phyloP scores from a whole-genome alignment of 2,888 invertebrate species.

The Rhorus exstirpatorius region DNA sequence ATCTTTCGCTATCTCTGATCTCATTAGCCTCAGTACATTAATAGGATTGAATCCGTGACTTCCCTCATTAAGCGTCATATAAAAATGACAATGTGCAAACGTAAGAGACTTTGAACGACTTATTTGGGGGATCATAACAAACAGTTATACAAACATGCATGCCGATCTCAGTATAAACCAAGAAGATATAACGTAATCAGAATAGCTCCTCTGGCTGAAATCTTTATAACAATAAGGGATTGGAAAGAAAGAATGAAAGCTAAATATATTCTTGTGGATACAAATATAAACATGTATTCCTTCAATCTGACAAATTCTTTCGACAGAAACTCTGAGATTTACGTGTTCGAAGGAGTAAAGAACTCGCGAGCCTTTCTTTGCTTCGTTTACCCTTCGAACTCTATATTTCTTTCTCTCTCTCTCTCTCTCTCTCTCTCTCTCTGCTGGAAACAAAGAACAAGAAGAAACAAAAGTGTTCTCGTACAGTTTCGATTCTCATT shows the following conservation, averaged over 20 bases:
- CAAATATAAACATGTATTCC: conserved; percentile 7
- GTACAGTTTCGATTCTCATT: conserved; percentile 42
- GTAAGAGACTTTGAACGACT: too few species aligned
- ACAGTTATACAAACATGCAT: too few species aligned
- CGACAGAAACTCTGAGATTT: conserved; percentile 28
- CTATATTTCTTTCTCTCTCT: not conserved
- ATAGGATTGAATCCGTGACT: too few species aligned
- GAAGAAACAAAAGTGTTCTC: conserved; percentile 1
- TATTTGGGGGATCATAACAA: too few species aligned
- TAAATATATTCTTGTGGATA: not conserved
- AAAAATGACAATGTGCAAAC: too few species aligned
- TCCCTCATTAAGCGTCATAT: too few species aligned
- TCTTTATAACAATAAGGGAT: not conserved
- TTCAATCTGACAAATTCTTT: conserved; percentile 45
- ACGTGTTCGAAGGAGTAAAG: conserved; percentile 28
- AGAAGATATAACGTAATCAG: too few species aligned
- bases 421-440: conserved; percentile 8
- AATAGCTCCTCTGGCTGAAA: not conserved
- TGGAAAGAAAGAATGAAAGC: not conserved
- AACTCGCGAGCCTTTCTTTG: conserved; percentile 59
- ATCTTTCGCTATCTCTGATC: too few species aligned
- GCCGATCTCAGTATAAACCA: too few species aligned
- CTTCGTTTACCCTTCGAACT: conserved; percentile 62
- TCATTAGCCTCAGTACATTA: too few species aligned
- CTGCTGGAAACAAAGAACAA: conserved; percentile 4